phyloP scores from a whole-genome alignment of 2,113 vertebrate species.

The Haplochromis burtoni region DNA sequence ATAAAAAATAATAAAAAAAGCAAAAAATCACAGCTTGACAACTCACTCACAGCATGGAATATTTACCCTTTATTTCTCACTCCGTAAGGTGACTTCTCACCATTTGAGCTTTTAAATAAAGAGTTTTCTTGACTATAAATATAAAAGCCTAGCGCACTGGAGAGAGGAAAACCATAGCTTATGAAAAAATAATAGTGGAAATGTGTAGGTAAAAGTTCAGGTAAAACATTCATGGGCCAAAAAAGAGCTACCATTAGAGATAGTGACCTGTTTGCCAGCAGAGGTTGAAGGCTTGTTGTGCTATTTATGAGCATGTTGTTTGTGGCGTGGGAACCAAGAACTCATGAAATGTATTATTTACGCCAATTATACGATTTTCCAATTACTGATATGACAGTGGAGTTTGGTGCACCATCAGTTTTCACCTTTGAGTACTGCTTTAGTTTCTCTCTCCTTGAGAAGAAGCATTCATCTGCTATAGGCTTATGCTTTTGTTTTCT shows the following conservation, averaged over 20 bases:
- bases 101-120: not conserved
- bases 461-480: not conserved
- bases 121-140: not conserved
- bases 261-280: conserved; percentile 10
- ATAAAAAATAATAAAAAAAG: not conserved
- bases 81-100: not conserved
- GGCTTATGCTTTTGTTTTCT: not conserved
- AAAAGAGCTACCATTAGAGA: conserved; percentile 22
- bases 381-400: not conserved
- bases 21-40: not conserved
- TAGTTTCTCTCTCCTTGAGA: not conserved
- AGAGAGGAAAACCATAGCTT: not conserved
- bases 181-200: conserved; percentile 42
- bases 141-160: not conserved
- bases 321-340: not conserved
- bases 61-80: not conserved
- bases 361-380: not conserved
- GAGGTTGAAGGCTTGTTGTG: not conserved
- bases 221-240: conserved; percentile 42
- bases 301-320: conserved; percentile 9
- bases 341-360: not conserved
- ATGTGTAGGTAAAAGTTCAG: conserved; percentile 20
- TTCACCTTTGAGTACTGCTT: not conserved
- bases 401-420: not conserved
- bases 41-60: not conserved